A percentile compares a stretch with the other conserved stretches of the same genome.
These are phyloP conservation scores for Hymenochirus boettgeri DNA, from an alignment of 2,113 vertebrate species.

Conservation along the genomic window DNA sequence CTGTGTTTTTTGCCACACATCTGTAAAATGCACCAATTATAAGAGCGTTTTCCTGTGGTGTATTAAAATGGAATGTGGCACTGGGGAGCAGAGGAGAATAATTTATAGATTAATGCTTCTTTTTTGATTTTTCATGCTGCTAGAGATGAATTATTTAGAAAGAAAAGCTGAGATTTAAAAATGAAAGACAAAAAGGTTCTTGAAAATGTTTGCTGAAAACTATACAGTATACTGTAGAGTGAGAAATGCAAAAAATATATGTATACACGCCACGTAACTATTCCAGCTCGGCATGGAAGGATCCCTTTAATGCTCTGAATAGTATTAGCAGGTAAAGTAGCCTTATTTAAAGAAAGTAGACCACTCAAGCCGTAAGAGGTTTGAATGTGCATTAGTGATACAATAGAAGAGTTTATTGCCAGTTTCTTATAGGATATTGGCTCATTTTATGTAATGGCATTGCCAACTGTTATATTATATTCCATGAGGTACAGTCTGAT, in stretches of 20 bases:
- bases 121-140: slow-evolving; percentile 50
- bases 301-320: no score
- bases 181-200: not conserved
- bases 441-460: no score
- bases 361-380: no score
- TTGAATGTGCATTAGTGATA: no score
- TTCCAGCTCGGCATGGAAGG: no score
- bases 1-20: slow-evolving; percentile 42
- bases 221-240: not conserved
- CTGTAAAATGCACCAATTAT: slow-evolving; percentile 60
- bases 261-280: no score
- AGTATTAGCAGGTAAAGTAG: no score
- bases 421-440: no score
- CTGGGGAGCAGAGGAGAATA: slow-evolving; percentile 38
- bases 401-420: no score
- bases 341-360: no score
- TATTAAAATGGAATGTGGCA: slow-evolving; percentile 56
- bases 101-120: slow-evolving; percentile 49
- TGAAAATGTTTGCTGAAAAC: slow-evolving; percentile 3
- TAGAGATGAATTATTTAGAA: slow-evolving; percentile 20
- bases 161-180: slow-evolving; percentile 7
- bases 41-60: slow-evolving; percentile 44
- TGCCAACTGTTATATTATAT: no score
- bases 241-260: not conserved
- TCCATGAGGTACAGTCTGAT: no score